Conservation (phyloP, 1,140 invertebrate genomes). For the Diplogasteroides magnus region DNA sequence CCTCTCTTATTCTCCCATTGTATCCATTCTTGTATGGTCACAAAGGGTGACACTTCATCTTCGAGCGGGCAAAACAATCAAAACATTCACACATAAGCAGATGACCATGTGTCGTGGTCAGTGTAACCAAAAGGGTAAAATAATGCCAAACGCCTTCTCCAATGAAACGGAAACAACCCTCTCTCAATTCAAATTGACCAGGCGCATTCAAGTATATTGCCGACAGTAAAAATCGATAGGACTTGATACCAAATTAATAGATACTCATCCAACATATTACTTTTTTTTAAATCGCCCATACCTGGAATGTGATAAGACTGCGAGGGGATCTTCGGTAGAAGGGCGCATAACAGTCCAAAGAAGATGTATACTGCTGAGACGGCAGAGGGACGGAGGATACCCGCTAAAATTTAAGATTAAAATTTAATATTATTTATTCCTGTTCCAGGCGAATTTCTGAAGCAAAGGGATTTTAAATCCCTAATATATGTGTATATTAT, state of each 20-base stretch:
- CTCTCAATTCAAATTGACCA: background rate
- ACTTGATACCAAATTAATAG: background rate
- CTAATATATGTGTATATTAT: slow-evolving; percentile 1
- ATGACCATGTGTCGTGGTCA: no score
- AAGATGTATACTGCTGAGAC: slow-evolving; percentile 43
- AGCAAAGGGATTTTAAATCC: background rate
- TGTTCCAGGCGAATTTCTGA: background rate
- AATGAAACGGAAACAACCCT: background rate
- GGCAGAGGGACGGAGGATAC: slow-evolving; percentile 40
- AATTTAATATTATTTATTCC: slow-evolving; percentile 12
- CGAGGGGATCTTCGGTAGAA: slow-evolving; percentile 30
- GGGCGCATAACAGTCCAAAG: slow-evolving; percentile 37
- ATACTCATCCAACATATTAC: background rate
- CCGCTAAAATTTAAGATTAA: slow-evolving; percentile 33
- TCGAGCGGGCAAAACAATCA: no score
- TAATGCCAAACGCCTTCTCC: background rate
- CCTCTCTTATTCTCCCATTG: no score
- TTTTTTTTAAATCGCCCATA: no score
- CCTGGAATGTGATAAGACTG: no score
- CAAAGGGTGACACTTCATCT: no score
- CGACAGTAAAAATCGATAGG: background rate
- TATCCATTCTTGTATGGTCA: no score
- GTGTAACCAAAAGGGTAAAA: no score
- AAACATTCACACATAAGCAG: no score
- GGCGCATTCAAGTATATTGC: background rate